Evolutionary conservation across 2,797 vertebrate species (phyloP).

Genomic region (Ibycter americanus): DNA sequence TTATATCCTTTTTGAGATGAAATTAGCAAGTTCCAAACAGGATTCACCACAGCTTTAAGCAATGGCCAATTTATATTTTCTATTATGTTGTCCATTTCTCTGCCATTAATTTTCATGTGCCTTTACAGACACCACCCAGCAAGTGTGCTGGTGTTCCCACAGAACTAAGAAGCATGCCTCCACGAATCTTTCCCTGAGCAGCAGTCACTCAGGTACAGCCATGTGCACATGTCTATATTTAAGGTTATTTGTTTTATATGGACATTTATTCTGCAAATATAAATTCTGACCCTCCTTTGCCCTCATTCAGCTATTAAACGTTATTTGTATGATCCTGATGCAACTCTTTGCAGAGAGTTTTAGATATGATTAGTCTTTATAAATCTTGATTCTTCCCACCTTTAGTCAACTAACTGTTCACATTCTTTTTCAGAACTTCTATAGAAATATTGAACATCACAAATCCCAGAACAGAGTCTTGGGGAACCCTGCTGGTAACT

Average conservation of each 20-base stretch:
- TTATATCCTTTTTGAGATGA: not conserved
- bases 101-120: not conserved
- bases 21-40: not conserved
- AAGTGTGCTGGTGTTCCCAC: rapidly evolving
- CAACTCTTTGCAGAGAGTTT: not conserved
- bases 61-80: not conserved
- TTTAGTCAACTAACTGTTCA: not conserved
- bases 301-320: not conserved
- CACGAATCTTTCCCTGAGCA: not conserved
- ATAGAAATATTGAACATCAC: not conserved
- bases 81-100: not conserved
- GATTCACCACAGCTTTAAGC: not conserved
- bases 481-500: not conserved
- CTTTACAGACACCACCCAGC: not conserved
- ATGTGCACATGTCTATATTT: rapidly evolving
- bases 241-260: not conserved
- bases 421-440: not conserved
- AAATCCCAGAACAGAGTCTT: not conserved
- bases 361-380: not conserved
- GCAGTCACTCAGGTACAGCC: not conserved
- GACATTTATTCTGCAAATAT: not conserved
- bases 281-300: not conserved
- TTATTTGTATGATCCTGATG: not conserved
- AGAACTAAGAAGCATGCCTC: not conserved
- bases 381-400: not conserved